Percentiles rank a stretch among this genome's conserved stretches.
Conservation (phyloP, 2,888 invertebrate genomes). For the Heliconius ethilla region DNA sequence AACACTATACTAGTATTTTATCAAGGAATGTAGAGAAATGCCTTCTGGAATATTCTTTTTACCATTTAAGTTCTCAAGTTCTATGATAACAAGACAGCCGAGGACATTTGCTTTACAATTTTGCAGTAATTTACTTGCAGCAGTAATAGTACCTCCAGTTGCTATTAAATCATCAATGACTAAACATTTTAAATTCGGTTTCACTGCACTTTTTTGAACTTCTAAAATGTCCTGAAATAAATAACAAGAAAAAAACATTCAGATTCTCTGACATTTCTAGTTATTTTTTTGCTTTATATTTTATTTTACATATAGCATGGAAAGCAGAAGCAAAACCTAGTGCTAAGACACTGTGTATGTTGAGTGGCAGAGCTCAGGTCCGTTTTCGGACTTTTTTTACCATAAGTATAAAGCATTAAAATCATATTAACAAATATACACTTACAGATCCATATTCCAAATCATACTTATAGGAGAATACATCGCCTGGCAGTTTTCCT, state of each 20-base stretch:
- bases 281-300: too few species aligned
- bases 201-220: slow-evolving; percentile 88
- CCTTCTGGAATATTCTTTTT: slow-evolving; percentile 82
- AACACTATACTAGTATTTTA: slow-evolving; percentile 82
- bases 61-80: slow-evolving; percentile 88
- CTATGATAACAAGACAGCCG: slow-evolving; percentile 90
- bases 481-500: slow-evolving; percentile 96
- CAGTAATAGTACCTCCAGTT: slow-evolving; percentile 93
- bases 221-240: slow-evolving; percentile 90
- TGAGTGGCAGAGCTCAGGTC: too few species aligned
- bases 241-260: not conserved
- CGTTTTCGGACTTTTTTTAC: too few species aligned
- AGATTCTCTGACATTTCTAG: too few species aligned
- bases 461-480: slow-evolving; percentile 85
- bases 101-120: slow-evolving; percentile 84
- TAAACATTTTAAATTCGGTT: slow-evolving; percentile 87
- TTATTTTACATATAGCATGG: too few species aligned
- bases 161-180: slow-evolving; percentile 97
- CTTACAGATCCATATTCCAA: slow-evolving; percentile 95
- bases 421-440: slow-evolving; percentile 5
- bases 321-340: too few species aligned
- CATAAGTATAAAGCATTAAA: too few species aligned
- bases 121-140: slow-evolving; percentile 86
- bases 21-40: slow-evolving; percentile 86
- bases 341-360: too few species aligned